phyloP scores from a whole-genome alignment of 2,113 vertebrate genomes.

The Tympanuchus pallidicinctus region DNA sequence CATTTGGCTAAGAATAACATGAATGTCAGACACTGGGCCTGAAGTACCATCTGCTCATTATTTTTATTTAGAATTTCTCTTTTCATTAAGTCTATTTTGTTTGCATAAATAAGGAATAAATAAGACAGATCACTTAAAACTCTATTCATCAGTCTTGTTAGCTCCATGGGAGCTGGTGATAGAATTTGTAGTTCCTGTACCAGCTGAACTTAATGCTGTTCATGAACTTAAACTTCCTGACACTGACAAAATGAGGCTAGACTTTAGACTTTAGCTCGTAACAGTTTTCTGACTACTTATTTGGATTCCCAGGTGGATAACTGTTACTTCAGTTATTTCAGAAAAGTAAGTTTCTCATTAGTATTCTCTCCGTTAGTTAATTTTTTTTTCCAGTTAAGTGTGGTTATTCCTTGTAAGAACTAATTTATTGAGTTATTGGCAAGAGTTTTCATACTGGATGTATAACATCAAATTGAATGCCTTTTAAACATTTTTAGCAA shows the following conservation, averaged over 20 bases:
- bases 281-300: not conserved
- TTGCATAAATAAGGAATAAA: conserved; percentile 2
- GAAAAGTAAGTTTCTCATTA: not conserved
- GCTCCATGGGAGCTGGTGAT: not conserved
- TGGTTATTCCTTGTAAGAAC: not conserved
- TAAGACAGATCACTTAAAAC: not conserved
- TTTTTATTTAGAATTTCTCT: not conserved
- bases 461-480: not conserved
- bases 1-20: not conserved
- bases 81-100: not conserved
- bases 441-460: not conserved
- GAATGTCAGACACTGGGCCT: not conserved
- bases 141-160: not conserved
- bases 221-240: not conserved
- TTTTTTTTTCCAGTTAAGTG: not conserved
- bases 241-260: not conserved
- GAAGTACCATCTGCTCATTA: not conserved
- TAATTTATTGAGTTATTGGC: not conserved
- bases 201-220: not conserved
- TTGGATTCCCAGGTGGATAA: not conserved
- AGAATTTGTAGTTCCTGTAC: not conserved
- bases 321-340: not conserved
- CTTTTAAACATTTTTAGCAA: not conserved
- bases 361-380: not conserved
- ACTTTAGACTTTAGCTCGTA: not conserved